These are phyloP conservation scores for Melitaea cinxia DNA, from an alignment of 1,140 invertebrate genomes.

Conservation along the genomic window DNA sequence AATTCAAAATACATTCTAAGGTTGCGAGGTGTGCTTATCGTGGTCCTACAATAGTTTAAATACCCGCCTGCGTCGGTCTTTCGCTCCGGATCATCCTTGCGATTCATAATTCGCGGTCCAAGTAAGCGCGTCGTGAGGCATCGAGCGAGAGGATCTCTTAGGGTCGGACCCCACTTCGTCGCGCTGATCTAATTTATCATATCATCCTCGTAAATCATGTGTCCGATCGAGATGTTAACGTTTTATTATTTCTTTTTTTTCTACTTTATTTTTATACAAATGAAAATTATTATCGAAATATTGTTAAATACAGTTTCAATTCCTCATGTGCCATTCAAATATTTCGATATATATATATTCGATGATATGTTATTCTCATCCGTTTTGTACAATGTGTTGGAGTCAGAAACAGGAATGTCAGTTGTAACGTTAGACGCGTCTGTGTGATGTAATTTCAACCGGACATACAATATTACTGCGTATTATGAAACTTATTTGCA, in stretches of 20 bases:
- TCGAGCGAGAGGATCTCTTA: conserved; percentile 13
- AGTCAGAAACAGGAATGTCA: not conserved
- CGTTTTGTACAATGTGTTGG: no score
- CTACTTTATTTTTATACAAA: not conserved
- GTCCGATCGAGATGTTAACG: conserved; percentile 12
- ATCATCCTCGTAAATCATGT: conserved; percentile 30
- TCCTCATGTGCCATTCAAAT: no score
- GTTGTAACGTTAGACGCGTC: not conserved
- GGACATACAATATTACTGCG: not conserved
- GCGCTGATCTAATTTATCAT: conserved; percentile 26
- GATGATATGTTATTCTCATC: no score
- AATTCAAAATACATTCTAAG: conserved; percentile 15
- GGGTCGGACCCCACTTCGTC: conserved; percentile 12
- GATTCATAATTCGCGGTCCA: conserved; percentile 24
- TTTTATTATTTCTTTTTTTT: not conserved
- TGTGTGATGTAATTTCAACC: not conserved
- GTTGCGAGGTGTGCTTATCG: conserved; percentile 13
- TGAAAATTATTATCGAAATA: not conserved
- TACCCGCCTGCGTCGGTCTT: conserved; percentile 7
- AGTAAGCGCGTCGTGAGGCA: conserved; percentile 12
- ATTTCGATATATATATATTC: no score
- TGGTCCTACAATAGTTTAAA: conserved; percentile 19
- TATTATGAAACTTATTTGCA: not conserved
- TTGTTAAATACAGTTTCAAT: no score
- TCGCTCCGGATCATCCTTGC: conserved; percentile 8